Evolutionary conservation across 1,140 invertebrate genomes (phyloP), one percentile per base, ranked within the genome.

Genomic region (Bombus ignitus): DNA sequence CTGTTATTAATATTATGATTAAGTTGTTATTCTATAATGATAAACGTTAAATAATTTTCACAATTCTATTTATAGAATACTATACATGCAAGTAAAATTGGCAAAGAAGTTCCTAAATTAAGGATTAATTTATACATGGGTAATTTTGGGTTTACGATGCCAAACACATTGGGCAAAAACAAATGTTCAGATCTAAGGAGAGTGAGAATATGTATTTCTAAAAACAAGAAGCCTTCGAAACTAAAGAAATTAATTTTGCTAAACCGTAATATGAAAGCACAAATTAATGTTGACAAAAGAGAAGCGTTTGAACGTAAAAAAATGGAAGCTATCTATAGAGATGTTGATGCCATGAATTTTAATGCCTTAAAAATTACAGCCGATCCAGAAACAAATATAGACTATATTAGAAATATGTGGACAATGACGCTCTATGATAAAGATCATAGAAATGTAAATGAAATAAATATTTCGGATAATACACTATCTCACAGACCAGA

Each of bases 341-440:
- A 86, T 75, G 32, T 87, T 15, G 59, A 87, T 59, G 42, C 70
- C 13, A 89, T 92, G 42, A 68, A 93, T 73, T 89, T 92, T 2
- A 66, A 84, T 9, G 84, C 78, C 6, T 79, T 93, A 18, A 92
- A 86, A 65, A 93, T 93, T 59, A 72, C 81, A 10, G 28, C 86
- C 25, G 88, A 91, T 22, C 66, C 83, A 32, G 74, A 87, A 35
- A 68, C 86, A 18, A 87, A 92, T n/a, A 25, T 81, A 37, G 79
- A 92, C 65, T 88, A 81, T 66, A 62, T 76, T 3, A 85, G 62
- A 66, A 65, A 44, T 68, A 85, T 93, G 81, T 85, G 91, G 32
- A 68, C 81, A 10, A 35, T 94, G 53, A 88, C 86, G 1, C 74
- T 92, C 42, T 89, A 90, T 8, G 86, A 79, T 35, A 87, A 79